Evolutionary conservation across 2,888 invertebrate species (phyloP).

Genomic region (Limnephilus auricula): DNA sequence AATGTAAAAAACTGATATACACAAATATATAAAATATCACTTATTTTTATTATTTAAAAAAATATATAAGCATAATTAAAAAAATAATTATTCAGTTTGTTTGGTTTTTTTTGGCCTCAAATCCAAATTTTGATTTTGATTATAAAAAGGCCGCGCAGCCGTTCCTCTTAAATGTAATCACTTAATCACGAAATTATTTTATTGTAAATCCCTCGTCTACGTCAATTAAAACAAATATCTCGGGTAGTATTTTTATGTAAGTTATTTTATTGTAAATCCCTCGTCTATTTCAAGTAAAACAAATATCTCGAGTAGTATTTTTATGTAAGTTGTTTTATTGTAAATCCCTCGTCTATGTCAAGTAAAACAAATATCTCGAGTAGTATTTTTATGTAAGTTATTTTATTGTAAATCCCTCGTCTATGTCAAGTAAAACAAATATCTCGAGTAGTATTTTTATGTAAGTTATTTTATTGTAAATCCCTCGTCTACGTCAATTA

Average conservation of each 20-base stretch:
- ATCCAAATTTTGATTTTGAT: no score
- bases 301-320: not conserved
- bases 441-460: not conserved
- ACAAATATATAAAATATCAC: no score
- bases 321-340: no score
- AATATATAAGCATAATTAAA: no score
- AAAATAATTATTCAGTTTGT: no score
- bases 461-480: no score
- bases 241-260: not conserved
- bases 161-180: no score
- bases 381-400: not conserved
- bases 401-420: not conserved
- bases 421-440: not conserved
- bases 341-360: not conserved
- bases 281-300: not conserved
- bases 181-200: not conserved
- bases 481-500: not conserved
- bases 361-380: not conserved
- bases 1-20: no score
- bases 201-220: not conserved
- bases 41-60: no score
- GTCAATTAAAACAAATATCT: not conserved
- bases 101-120: no score
- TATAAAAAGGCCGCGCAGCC: no score
- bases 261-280: not conserved